A percentile compares a stretch with the other conserved stretches of the same genome.
Evolutionary conservation across 2,797 vertebrate species (phyloP).

Genomic region (Peromyscus attwateri): DNA sequence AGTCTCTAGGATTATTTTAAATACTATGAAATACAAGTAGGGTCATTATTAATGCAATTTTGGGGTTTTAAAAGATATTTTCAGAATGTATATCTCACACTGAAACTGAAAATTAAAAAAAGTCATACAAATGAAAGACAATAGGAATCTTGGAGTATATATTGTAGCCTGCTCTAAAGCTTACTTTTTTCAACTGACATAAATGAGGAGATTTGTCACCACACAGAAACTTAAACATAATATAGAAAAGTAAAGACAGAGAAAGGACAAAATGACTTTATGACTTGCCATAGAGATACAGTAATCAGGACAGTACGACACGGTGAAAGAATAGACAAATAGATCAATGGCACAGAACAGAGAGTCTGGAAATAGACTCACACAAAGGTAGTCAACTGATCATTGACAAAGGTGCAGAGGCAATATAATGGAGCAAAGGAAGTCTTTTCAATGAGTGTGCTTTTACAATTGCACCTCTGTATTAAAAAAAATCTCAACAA

Average conservation of each 20-base stretch:
- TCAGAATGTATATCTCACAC: neutral
- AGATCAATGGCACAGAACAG: neutral
- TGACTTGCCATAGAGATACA: neutral
- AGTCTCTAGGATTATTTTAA: neutral
- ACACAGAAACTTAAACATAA: neutral
- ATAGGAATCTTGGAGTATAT: neutral
- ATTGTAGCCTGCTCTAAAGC: neutral
- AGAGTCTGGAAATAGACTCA: neutral
- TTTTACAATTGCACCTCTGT: neutral
- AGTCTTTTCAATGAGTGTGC: neutral
- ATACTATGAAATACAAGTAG: neutral
- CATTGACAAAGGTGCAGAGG: neutral
- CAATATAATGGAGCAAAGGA: neutral
- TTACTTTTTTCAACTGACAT: conserved; percentile 12
- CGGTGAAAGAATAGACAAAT: neutral
- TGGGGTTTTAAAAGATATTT: neutral
- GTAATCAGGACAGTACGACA: neutral
- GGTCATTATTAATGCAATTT: neutral
- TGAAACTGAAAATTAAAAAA: conserved; percentile 17
- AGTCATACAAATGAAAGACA: neutral
- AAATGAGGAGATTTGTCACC: neutral
- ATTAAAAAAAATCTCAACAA: neutral
- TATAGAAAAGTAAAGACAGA: neutral
- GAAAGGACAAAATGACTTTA: neutral
- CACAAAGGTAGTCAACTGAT: neutral